phyloP scores from a whole-genome alignment of 1,140 invertebrate genomes.

The Helicorthomorpha holstii region DNA sequence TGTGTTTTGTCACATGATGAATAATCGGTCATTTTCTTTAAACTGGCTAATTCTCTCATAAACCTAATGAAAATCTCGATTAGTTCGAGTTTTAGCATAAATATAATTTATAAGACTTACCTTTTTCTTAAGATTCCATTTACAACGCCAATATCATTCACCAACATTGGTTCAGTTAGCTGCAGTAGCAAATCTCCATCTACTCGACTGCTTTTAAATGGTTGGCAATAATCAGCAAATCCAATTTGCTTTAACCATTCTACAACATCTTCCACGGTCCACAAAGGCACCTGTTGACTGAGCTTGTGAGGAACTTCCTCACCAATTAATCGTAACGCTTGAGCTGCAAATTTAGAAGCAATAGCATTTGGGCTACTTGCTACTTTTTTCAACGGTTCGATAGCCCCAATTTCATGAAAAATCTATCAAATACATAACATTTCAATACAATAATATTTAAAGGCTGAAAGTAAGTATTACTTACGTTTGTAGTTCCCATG shows the following conservation, averaged over 20 bases:
- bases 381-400: constrained; percentile 87
- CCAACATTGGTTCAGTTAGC: constrained; percentile 78
- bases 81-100: background rate
- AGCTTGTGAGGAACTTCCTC: constrained; percentile 94
- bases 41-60: constrained; percentile 75
- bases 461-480: constrained; percentile 5
- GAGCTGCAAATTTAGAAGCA: constrained; percentile 90
- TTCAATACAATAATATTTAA: constrained; percentile 9
- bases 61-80: constrained; percentile 41
- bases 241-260: constrained; percentile 98
- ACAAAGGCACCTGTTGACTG: constrained; percentile 92
- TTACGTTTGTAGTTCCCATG: constrained; percentile 72
- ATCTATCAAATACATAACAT: constrained; percentile 29
- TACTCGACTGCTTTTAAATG: constrained; percentile 80
- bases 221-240: constrained; percentile 61
- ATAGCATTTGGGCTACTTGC: constrained; percentile 95
- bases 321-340: constrained; percentile 84
- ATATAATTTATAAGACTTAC: constrained; percentile 20
- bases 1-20: constrained; percentile 81
- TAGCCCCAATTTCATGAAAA: constrained; percentile 85
- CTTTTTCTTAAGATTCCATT: constrained; percentile 86
- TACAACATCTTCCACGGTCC: constrained; percentile 88
- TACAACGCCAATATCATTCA: constrained; percentile 75
- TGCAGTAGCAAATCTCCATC: constrained; percentile 95
- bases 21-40: constrained; percentile 96